These are phyloP conservation scores for Okapia johnstoni DNA, from an alignment of 2,113 vertebrate species.

Conservation along the genomic window DNA sequence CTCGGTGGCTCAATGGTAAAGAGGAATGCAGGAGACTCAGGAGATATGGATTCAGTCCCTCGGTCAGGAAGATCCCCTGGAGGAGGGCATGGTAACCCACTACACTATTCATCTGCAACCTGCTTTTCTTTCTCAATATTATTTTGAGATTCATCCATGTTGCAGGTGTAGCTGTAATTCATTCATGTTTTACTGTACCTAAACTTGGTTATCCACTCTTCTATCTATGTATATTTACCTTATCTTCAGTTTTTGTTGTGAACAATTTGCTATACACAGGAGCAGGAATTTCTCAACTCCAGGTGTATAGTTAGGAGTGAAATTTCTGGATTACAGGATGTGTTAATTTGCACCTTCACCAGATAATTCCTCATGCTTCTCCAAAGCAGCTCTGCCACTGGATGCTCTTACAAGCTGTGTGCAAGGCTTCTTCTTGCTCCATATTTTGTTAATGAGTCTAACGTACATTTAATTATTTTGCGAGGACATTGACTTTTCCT, in stretches of 20 bases:
- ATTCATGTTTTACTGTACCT: background rate
- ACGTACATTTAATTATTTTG: background rate
- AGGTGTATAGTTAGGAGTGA: background rate
- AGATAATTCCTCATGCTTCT: background rate
- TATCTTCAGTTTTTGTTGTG: background rate
- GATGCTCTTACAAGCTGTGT: background rate
- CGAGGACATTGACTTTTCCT: background rate
- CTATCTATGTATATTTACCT: background rate
- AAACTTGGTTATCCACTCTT: background rate
- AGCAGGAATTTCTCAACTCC: background rate
- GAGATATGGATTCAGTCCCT: too few species aligned
- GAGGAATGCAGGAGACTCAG: too few species aligned
- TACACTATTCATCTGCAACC: background rate
- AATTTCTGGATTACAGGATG: background rate
- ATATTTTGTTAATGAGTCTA: background rate
- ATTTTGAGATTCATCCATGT: background rate
- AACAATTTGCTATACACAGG: background rate
- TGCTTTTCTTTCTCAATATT: background rate
- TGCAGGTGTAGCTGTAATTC: background rate
- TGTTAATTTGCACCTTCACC: background rate
- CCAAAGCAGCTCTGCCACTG: background rate
- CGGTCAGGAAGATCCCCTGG: too few species aligned
- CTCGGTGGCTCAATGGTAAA: too few species aligned
- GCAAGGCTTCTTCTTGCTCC: background rate
- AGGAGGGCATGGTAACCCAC: too few species aligned